Conservation (phyloP, 2,113 vertebrate species). For the Rhizomys pruinosus region DNA sequence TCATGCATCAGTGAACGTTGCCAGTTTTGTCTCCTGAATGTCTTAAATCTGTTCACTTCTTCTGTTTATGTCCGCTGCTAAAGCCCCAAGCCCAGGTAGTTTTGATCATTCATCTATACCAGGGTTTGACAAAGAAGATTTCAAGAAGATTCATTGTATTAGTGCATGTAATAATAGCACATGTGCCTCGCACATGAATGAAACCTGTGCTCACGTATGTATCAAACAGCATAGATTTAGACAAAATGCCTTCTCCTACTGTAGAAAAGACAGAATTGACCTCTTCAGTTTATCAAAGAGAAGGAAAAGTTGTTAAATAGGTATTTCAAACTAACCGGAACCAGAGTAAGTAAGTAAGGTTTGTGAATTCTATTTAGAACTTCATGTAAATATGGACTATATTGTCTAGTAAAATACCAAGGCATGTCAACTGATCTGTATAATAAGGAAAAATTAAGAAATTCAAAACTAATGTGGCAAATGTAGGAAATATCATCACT, state of each 20-base stretch:
- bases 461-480: background rate
- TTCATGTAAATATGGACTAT: background rate
- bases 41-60: background rate
- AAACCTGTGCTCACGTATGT: background rate
- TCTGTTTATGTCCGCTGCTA: background rate
- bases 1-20: slow-evolving; percentile 68
- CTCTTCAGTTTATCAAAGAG: background rate
- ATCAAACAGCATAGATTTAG: background rate
- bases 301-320: background rate
- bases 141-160: background rate
- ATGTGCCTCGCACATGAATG: background rate
- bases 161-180: background rate
- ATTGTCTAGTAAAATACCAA: background rate
- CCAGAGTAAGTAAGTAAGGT: background rate
- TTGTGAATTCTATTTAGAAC: background rate
- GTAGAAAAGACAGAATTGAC: background rate
- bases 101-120: background rate
- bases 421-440: background rate
- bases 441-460: background rate
- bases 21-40: slow-evolving; percentile 75
- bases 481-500: background rate
- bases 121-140: background rate
- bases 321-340: slow-evolving; percentile 27
- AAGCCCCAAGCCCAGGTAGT: background rate
- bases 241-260: background rate